Evolutionary conservation across 2,888 invertebrate genomes (phyloP), one percentile per base, ranked within the genome.

Genomic region (Chymomyza procnemis): DNA sequence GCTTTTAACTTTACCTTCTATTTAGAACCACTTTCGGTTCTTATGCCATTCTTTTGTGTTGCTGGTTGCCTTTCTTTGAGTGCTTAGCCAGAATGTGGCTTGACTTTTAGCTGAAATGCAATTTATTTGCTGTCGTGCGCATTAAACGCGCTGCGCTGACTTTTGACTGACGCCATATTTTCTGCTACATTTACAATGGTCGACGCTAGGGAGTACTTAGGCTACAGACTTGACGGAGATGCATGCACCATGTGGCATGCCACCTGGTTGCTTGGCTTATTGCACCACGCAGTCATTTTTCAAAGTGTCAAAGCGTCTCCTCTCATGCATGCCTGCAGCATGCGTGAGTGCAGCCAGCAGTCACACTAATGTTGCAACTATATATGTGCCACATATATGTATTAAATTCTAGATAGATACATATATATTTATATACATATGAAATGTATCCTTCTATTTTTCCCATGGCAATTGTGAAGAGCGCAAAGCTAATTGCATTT

Each of bases 91-190:
- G 12, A 41, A 41, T 41, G 34, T 41, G 34, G 34, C 34, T 41
- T 41, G 34, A 41, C 34, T 41, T 41, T 41, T 41, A 41, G 58
- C 70, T 75, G 76, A 80, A 88, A 89, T 87, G 88, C 89, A 88
- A 88, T 88, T 88, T 89, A 88, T 88, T 88, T 88, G 84, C 89
- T 88, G 89, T 88, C 88, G 80, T 73, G 76, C 75, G 78, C 87
- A 85, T 85, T 84, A 85, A 81, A 77, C 77, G 82, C 83, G 85
- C 82, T 78, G 86, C 76, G 78, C 80, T 87, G 88, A 84, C 88
- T 88, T 88, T 83, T 88, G 88, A 88, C 88, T 88, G 88, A 88
- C 85, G 87, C 88, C 87, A 87, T 88, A 88, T 87, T 87, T 88
- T 84, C 87, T 79, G 88, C 81, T 73, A 87, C 88, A 87, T 88